Evolutionary conservation across 2,113 vertebrate species (phyloP), one percentile per base, ranked within the genome.

Genomic region (Glaucomys volans): DNA sequence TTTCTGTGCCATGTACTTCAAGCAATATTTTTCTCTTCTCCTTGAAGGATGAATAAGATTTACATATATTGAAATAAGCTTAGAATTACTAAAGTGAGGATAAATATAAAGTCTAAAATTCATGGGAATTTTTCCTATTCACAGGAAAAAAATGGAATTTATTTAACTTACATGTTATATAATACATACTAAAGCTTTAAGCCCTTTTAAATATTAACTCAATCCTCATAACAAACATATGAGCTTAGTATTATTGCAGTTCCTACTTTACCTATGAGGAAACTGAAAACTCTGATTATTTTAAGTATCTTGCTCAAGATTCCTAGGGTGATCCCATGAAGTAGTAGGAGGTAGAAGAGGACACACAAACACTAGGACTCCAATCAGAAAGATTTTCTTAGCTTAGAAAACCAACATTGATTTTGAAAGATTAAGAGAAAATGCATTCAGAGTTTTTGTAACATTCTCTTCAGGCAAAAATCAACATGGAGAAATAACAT

Each of bases 341-440:
- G 35, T 4, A 16, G 16, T n/a, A 22, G 20, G 6, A 28, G 1
- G 1, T 24, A 1, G 42, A n/a, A 66, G 4, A 42, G 11, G 40
- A 59, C 16, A 50, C 14, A 64, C n/a, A 42, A 66, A 72, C 37
- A 77, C 1, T 72, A 24, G 16, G 6, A 64, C 44, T 35, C 42
- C 47, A 37, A 57, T 47, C 32, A 91, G 37, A 67, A 69, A 76
- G 32, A 26, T 42, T 81, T 81, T 66, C 44, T 90, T 47, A 80
- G 35, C 71, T 54, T 86, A 54, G n/a, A 72, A 90, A 59, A 11
- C 71, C n/a, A 59, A 32, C 30, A 17, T 47, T 85, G 37, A 54
- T 18, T 66, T 66, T 24, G 4, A 77, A 87, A 37, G 11, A 16
- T 8, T 44, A 35, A 37, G 30, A 66, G 16, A 67, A 74, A 74